Percentiles rank a stretch among this genome's conserved stretches.
Evolutionary conservation across 1,140 invertebrate genomes (phyloP).

Genomic region (Charaxes varanes): DNA sequence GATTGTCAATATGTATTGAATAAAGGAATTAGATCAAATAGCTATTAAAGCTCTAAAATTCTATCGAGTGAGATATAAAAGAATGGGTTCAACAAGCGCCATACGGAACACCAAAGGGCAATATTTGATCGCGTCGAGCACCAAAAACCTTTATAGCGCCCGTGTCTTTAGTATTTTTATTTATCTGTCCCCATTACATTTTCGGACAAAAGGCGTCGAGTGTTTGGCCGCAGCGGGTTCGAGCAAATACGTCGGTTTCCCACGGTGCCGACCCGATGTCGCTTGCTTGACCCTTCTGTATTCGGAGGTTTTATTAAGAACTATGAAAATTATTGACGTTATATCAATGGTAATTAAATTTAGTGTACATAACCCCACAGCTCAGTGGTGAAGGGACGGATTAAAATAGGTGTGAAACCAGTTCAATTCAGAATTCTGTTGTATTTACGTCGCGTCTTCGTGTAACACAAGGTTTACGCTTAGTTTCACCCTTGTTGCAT

Average conservation of each 20-base stretch:
- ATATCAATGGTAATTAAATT: not conserved
- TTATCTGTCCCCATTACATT: slow-evolving; percentile 69
- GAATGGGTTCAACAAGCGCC: too few relatives aligned
- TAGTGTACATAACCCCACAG: not conserved
- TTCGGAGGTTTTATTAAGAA: slow-evolving; percentile 6
- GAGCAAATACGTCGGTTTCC: slow-evolving; percentile 54
- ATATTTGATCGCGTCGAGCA: slow-evolving; percentile 14
- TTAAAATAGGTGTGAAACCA: too few relatives aligned
- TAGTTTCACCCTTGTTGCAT: too few relatives aligned
- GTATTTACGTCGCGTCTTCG: too few relatives aligned
- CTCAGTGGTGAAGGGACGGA: too few relatives aligned
- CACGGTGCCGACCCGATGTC: slow-evolving; percentile 42
- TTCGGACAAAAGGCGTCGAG: slow-evolving; percentile 66
- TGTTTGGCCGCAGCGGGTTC: slow-evolving; percentile 59
- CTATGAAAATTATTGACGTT: not conserved
- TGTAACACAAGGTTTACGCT: too few relatives aligned
- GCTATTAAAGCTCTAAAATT: too few relatives aligned
- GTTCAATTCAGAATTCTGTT: too few relatives aligned
- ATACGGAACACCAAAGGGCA: too few relatives aligned
- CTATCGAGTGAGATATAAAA: too few relatives aligned
- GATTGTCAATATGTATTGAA: too few relatives aligned
- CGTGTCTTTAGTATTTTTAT: slow-evolving; percentile 49
- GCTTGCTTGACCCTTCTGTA: slow-evolving; percentile 24
- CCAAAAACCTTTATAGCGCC: slow-evolving; percentile 37
- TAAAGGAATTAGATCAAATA: too few relatives aligned